Percentiles rank a stretch among this genome's conserved stretches.
Conservation (phyloP, 2,113 vertebrate genomes). For the Bubo scandiacus region DNA sequence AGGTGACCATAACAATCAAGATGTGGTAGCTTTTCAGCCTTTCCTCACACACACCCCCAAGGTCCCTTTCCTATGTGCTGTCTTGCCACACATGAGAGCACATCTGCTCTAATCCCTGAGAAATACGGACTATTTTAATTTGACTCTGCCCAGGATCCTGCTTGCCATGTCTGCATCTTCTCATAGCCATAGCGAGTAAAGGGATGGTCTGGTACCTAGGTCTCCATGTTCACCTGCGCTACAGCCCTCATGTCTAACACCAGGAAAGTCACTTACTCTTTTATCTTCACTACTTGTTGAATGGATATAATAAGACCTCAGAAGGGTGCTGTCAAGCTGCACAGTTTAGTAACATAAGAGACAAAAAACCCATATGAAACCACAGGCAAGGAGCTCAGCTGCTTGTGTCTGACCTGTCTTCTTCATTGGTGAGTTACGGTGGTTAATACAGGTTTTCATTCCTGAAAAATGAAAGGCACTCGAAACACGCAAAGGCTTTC, state of each 20-base stretch:
- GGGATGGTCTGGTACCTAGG: background rate
- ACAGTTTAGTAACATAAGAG: background rate
- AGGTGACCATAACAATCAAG: background rate
- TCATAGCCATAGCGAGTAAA: background rate
- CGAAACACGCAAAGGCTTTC: background rate
- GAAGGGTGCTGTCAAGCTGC: background rate
- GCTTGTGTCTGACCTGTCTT: background rate
- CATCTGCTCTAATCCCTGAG: background rate
- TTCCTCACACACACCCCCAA: background rate
- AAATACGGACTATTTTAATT: background rate
- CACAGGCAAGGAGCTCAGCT: background rate
- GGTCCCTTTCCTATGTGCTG: background rate
- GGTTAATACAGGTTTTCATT: background rate
- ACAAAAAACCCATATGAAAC: background rate
- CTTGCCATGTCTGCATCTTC: background rate
- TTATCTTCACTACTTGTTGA: background rate
- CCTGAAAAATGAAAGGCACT: background rate
- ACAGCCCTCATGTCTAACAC: background rate
- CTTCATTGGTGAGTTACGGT: background rate
- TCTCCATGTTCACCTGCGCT: rapidly evolving
- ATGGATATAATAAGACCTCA: background rate
- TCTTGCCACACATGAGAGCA: background rate
- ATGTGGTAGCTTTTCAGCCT: background rate
- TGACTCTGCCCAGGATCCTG: background rate
- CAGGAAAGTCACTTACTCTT: background rate